phyloP scores from a whole-genome alignment of 2,797 vertebrate species.

The Brachymystax lenok region DNA sequence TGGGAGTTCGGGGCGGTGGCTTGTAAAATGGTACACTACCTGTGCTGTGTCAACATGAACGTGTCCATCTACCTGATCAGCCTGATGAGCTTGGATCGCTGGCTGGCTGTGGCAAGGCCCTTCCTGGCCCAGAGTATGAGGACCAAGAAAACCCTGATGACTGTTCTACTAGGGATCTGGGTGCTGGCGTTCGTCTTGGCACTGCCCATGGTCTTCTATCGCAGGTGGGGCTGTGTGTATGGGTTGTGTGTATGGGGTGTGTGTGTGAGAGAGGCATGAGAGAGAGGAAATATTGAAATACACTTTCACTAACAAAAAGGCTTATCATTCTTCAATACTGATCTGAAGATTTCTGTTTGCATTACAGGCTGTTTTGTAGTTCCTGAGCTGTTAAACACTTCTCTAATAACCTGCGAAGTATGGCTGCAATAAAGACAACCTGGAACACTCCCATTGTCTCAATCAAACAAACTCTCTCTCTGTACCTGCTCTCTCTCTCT shows the following conservation, averaged over 20 bases:
- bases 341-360: neutral
- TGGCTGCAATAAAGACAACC: neutral
- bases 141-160: slow-evolving; percentile 65
- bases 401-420: neutral
- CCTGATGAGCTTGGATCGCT: slow-evolving; percentile 88
- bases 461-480: neutral
- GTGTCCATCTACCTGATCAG: slow-evolving; percentile 85
- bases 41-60: slow-evolving; percentile 86
- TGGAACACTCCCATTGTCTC: neutral
- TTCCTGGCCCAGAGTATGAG: slow-evolving; percentile 82
- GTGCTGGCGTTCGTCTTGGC: slow-evolving; percentile 74
- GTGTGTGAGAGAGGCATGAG: neutral
- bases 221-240: slow-evolving; percentile 61
- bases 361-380: no score
- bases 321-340: neutral
- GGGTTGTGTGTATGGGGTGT: slow-evolving; percentile 8
- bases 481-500: no score
- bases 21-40: slow-evolving; percentile 80
- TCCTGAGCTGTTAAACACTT: neutral
- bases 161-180: slow-evolving; percentile 78
- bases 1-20: slow-evolving; percentile 76
- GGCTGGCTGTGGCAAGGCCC: slow-evolving; percentile 79
- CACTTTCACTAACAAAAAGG: neutral
- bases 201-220: slow-evolving; percentile 80
- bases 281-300: no score